These are phyloP conservation scores for Trichonephila clavata DNA, from an alignment of 1,140 invertebrate species.

Conservation along the genomic window DNA sequence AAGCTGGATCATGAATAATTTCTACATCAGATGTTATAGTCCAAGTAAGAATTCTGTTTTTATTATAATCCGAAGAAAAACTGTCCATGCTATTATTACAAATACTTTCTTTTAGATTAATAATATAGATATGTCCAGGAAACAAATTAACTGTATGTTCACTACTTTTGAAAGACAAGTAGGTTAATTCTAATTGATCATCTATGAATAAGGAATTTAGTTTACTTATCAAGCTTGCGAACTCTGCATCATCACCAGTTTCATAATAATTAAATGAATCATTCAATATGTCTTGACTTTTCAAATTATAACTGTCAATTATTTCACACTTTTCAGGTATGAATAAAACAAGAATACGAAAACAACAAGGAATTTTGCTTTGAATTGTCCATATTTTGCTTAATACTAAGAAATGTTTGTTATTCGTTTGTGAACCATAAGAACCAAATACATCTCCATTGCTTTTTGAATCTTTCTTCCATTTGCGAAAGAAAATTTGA, in stretches of 20 bases:
- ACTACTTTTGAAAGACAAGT: not conserved
- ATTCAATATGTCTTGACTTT: not conserved
- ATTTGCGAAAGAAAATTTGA: not conserved
- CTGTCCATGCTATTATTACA: not conserved
- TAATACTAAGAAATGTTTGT: not conserved
- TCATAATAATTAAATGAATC: constrained; percentile 24
- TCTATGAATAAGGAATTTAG: not conserved
- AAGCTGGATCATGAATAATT: not conserved
- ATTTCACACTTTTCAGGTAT: not conserved
- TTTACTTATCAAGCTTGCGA: constrained; percentile 24
- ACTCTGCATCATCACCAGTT: constrained; percentile 12
- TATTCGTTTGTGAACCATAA: not conserved
- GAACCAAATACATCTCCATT: not conserved
- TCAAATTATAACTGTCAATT: no score
- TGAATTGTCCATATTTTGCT: not conserved
- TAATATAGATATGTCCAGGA: constrained; percentile 17
- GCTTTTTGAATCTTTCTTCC: not conserved
- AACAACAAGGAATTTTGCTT: not conserved
- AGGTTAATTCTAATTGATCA: not conserved
- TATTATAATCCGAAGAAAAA: not conserved
- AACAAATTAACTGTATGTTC: not conserved
- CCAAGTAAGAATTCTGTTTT: not conserved
- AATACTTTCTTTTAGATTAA: not conserved
- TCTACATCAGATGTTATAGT: not conserved
- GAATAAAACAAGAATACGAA: not conserved